These are phyloP conservation scores for Ianthella basta DNA, from an alignment of 37 sponge, comb jelly and placozoan genomes.

Conservation along the genomic window DNA sequence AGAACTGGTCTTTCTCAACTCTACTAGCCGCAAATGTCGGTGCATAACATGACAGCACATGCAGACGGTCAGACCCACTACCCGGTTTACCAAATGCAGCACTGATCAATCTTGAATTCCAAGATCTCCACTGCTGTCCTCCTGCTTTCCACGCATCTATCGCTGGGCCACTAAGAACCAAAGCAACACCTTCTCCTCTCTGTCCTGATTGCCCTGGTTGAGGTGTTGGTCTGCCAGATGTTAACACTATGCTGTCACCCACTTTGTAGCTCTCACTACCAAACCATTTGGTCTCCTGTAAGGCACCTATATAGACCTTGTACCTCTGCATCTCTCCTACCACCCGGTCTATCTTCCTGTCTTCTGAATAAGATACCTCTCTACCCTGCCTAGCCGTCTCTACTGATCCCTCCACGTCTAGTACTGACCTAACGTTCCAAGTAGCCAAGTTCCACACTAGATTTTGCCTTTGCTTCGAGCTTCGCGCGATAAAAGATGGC, in stretches of 20 bases:
- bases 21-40: background rate
- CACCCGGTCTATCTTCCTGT: background rate
- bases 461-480: background rate
- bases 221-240: background rate
- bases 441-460: background rate
- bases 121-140: background rate
- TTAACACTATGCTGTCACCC: background rate
- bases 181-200: background rate
- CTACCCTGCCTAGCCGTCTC: background rate
- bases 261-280: background rate
- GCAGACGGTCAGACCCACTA: background rate
- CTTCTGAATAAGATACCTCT: background rate
- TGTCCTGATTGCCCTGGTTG: background rate
- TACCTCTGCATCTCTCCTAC: background rate
- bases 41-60: background rate
- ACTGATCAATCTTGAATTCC: background rate
- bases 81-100: background rate
- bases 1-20: too few relatives aligned
- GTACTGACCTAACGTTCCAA: background rate
- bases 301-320: background rate
- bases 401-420: background rate
- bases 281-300: too few relatives aligned
- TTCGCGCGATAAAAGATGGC: background rate
- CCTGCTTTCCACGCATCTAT: background rate
- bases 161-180: background rate